Evolutionary conservation across 1,140 invertebrate genomes (phyloP).

Genomic region (Drosophila virilis): DNA sequence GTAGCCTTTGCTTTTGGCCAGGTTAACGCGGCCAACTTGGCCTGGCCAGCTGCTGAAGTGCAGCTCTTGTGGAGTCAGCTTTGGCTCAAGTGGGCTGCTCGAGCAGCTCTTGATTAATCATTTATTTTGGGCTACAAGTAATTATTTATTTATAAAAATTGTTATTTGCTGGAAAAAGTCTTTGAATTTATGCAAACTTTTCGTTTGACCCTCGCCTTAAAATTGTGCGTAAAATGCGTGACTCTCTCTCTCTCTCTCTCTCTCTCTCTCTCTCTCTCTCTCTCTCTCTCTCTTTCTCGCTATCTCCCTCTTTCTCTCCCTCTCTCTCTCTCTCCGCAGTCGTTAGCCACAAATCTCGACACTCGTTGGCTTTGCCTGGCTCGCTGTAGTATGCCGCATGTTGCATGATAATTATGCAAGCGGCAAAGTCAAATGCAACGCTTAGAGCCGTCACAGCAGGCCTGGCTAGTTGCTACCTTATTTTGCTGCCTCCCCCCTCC

Average conservation of each 20-base stretch:
- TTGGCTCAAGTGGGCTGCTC: too few species aligned
- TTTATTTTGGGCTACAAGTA: too few species aligned
- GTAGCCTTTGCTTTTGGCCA: constrained; percentile 10
- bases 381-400: constrained; percentile 40
- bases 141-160: too few species aligned
- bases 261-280: not conserved
- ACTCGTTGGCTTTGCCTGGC: constrained; percentile 2
- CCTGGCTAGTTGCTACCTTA: not conserved
- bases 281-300: not conserved
- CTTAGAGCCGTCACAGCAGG: not conserved
- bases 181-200: constrained; percentile 4
- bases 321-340: constrained; percentile 11
- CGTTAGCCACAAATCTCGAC: constrained; percentile 67
- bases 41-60: not conserved
- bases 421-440: constrained; percentile 41
- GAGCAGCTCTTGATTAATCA: too few species aligned
- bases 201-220: constrained; percentile 16
- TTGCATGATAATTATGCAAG: constrained; percentile 79
- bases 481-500: constrained; percentile 32
- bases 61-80: too few species aligned
- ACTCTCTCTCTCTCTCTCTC: constrained; percentile 18
- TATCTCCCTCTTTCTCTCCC: not conserved
- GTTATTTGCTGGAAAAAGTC: too few species aligned
- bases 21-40: constrained; percentile 7
- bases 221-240: constrained; percentile 69